These are phyloP conservation scores for Rattus rattus DNA, from an alignment of 2,113 vertebrate genomes.

Conservation along the genomic window DNA sequence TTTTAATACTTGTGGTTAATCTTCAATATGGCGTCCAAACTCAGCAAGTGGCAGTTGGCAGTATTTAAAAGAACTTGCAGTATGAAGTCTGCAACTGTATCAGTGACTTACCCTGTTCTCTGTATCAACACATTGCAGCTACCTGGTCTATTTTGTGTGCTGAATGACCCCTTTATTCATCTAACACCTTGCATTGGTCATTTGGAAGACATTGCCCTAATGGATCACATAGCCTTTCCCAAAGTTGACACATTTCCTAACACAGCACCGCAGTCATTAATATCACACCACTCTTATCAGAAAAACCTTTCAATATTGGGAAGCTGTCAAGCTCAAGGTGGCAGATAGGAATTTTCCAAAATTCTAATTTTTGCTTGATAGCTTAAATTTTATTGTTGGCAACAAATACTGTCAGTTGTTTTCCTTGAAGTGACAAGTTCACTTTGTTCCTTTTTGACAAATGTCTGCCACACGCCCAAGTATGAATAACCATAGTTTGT, in stretches of 20 bases:
- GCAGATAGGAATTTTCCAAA: constrained; percentile 75
- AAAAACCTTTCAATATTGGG: constrained; percentile 49
- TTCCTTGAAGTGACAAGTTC: constrained; percentile 76
- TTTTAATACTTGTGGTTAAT: background rate
- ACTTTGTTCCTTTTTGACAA: constrained; percentile 77
- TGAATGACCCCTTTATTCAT: background rate
- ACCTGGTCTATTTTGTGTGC: background rate
- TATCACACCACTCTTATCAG: constrained; percentile 38
- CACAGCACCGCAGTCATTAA: constrained; percentile 28
- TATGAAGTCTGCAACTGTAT: background rate
- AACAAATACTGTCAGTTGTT: constrained; percentile 80
- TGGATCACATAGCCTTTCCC: constrained; percentile 47
- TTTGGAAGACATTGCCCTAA: constrained; percentile 51
- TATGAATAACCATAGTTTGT: constrained; percentile 75
- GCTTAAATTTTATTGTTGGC: constrained; percentile 73
- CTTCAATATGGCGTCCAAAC: constrained; percentile 42
- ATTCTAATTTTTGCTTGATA: constrained; percentile 77
- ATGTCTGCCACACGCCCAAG: constrained; percentile 70
- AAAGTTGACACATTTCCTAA: constrained; percentile 62
- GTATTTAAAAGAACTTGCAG: background rate
- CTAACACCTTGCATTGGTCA: constrained; percentile 52
- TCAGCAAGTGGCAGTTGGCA: background rate
- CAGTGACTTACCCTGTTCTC: background rate
- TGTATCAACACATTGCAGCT: background rate
- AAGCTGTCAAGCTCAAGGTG: constrained; percentile 71